phyloP scores from a whole-genome alignment of 2,888 invertebrate species.

The Mantis religiosa region DNA sequence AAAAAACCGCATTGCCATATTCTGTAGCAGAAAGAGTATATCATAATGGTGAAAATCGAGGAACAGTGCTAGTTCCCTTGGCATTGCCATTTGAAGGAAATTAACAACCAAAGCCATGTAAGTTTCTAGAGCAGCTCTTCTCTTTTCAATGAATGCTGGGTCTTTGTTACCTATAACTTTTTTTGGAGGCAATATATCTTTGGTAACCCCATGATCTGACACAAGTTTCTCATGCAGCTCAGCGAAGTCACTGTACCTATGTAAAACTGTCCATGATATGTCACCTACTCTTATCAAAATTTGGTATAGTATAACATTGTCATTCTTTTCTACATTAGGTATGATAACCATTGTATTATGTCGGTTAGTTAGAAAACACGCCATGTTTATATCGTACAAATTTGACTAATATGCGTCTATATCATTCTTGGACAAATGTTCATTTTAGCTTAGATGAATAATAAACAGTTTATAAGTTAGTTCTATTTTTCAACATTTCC shows the following conservation, averaged over 20 bases:
- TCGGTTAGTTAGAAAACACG: conserved; percentile 66
- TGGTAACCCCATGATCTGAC: conserved; percentile 72
- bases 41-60: conserved; percentile 87
- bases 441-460: no score
- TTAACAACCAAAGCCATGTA: conserved; percentile 76
- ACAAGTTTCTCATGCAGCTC: conserved; percentile 83
- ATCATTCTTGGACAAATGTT: no score
- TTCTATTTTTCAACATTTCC: no score
- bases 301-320: conserved; percentile 68
- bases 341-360: conserved; percentile 64
- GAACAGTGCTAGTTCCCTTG: conserved; percentile 76
- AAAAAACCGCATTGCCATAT: conserved; percentile 73
- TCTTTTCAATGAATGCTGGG: conserved; percentile 79
- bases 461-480: no score
- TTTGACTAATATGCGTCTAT: background rate
- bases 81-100: conserved; percentile 73
- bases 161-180: conserved; percentile 88
- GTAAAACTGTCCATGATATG: conserved; percentile 76
- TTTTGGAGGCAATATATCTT: conserved; percentile 86
- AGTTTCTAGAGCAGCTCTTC: conserved; percentile 72
- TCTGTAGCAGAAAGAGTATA: conserved; percentile 78
- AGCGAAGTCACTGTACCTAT: conserved; percentile 86
- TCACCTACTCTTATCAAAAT: conserved; percentile 66
- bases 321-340: conserved; percentile 59
- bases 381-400: conserved; percentile 51